phyloP scores from a whole-genome alignment of 2,888 invertebrate species.

The Agrochola lota region DNA sequence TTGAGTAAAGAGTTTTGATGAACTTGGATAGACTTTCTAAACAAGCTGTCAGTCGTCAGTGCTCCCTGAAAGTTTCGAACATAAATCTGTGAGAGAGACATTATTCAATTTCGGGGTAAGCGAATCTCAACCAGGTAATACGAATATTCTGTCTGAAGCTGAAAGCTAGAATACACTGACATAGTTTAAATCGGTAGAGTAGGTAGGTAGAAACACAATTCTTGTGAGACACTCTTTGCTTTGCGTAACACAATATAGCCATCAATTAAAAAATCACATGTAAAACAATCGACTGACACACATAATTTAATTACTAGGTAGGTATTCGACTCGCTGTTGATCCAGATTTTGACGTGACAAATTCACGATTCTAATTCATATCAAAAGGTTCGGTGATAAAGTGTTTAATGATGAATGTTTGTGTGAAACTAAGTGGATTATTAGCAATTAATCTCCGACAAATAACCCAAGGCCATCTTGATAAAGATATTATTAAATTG shows the following conservation, averaged over 20 bases:
- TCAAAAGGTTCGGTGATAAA: slow-evolving; percentile 32
- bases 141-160: background rate
- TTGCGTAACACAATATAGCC: background rate
- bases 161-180: background rate
- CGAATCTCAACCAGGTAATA: background rate
- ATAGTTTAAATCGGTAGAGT: background rate
- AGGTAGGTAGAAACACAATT: background rate
- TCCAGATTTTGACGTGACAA: slow-evolving; percentile 11
- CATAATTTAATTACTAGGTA: background rate
- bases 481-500: slow-evolving; percentile 55
- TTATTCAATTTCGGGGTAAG: slow-evolving; percentile 22
- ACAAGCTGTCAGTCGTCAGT: slow-evolving; percentile 41
- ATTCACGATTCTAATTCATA: slow-evolving; percentile 27
- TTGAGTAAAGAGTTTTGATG: slow-evolving; percentile 47
- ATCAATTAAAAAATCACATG: background rate
- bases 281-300: background rate
- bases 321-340: slow-evolving; percentile 1
- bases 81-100: slow-evolving; percentile 25
- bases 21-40: slow-evolving; percentile 51
- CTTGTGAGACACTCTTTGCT: background rate
- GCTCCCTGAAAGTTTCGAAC: slow-evolving; percentile 24
- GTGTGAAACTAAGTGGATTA: slow-evolving; percentile 70
- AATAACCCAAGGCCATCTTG: slow-evolving; percentile 67
- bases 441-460: slow-evolving; percentile 71
- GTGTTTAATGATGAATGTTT: slow-evolving; percentile 64